Evolutionary conservation across 2,113 vertebrate genomes (phyloP), one percentile per base, ranked within the genome.

Genomic region (Haemorhous mexicanus): DNA sequence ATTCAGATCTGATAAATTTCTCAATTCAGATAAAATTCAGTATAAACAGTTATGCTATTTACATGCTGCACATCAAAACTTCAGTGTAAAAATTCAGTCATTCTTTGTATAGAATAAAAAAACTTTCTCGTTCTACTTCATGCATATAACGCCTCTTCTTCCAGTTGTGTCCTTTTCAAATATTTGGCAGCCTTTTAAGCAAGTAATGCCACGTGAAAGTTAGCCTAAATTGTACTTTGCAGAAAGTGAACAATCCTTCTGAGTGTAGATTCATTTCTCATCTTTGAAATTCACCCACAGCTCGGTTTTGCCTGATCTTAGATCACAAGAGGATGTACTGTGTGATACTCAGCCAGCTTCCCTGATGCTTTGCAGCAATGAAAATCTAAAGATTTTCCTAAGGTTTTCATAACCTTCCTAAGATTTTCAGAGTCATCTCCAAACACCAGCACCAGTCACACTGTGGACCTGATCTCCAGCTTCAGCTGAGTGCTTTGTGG

Each of bases 51-150:
- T 88, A 72, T 0, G 43, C 85, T 94, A 72, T 86, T 94, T 90
- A 93, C 85, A 30, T 78, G 84, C 39, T 75, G 61, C 68, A 80
- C 83, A 92, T 88, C 56, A 52, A 78, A 90, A 95, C 76, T 75
- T 55, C 52, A 84, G 59, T 96, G 96, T 96, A 96, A 92, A 95
- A 89, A 84, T 70, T 50, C 75, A 93, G 78, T 72, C 41, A 44
- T 92, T 93, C 93, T 96, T 97, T 96, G 93, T 96, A 96, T 52
- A 95, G 88, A 97, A 96, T 96, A 96, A 97, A 95, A 81, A 52
- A 90, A 81, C 44, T 56, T 94, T 93, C 92, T 96, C 95, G 94
- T 97, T 95, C 93, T 94, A 93, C 81, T 92, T 90, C 79, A 50
- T 49, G 90, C 72, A 81, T 84, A 41, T 55, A 86, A 95, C 0